phyloP scores from a whole-genome alignment of 2,113 vertebrate genomes.

The Megaceryle torquata region DNA sequence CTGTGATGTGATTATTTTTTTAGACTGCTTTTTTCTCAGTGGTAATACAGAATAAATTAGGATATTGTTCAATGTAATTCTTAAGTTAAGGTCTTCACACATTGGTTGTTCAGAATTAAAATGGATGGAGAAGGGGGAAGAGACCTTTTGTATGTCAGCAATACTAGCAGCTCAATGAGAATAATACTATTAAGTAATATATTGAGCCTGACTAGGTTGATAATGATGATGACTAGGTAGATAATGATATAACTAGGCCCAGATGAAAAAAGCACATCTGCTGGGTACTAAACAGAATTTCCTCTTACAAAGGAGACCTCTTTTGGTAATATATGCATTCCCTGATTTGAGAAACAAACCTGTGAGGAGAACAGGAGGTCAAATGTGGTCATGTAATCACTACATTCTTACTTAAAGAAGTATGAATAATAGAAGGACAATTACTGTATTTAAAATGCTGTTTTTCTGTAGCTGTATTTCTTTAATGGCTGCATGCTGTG shows the following conservation, averaged over 20 bases:
- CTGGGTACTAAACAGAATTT: neutral
- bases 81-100: neutral
- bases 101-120: neutral
- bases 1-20: neutral
- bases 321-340: neutral
- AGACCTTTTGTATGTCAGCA: rapidly evolving
- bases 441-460: neutral
- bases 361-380: neutral
- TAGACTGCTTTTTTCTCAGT: neutral
- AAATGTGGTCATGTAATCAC: neutral
- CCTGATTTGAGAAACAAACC: neutral
- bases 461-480: neutral
- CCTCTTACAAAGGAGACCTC: neutral
- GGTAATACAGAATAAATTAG: neutral
- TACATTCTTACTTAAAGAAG: neutral
- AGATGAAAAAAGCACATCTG: neutral
- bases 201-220: neutral
- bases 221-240: neutral
- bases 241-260: neutral
- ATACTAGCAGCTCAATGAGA: neutral
- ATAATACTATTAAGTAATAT: neutral
- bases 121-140: neutral
- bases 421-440: neutral
- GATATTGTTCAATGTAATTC: neutral
- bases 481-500: neutral